Evolutionary conservation across 2,888 invertebrate genomes (phyloP), one percentile per base, ranked within the genome.

Genomic region (Bombylius discolor): DNA sequence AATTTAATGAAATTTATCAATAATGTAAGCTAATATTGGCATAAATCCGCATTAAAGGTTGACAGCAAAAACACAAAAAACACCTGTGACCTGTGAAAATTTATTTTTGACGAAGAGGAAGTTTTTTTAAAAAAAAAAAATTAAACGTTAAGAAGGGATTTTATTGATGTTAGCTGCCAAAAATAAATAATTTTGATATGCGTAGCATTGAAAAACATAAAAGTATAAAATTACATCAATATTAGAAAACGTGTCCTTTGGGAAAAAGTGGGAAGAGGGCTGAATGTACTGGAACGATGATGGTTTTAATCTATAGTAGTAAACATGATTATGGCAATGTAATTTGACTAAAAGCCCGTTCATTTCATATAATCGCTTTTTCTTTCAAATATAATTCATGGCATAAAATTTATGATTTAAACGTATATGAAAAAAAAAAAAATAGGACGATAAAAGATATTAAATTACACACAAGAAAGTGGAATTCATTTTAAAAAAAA

Each of bases 291-390:
- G 23, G 23, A 23, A 23, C 23, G 23, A 23, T 23, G 23, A 23
- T 23, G 23, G 23, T 23, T 23, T 23, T 23, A 23, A 23, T 23
- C 1, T 23, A 23, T 23, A 23, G 23, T 23, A 23, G 23, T 36
- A 36, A 36, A 36, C 34, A 36, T 36, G 34, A 36, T 36, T 36
- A 36, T 36, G 8, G 8, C 4, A 5, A 1, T 42, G 39, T 60
- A 60, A 60, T 60, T 56, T 58, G 53, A 53, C 60, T 60, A 60
- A 60, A 60, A 60, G 60, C 60, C 52, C 47, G n/a, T 47, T 32
- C 49, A 44, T 47, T 49, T 13, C 47, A 39, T 49, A 54, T 56
- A 57, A 59, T 56, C 23, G 23, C 23, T 23, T 42, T 42, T n/a
- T n/a, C n/a, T n/a, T n/a, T n/a, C n/a, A n/a, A n/a, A n/a, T n/a